phyloP scores from a whole-genome alignment of 2,888 invertebrate genomes.

The Pherbina coryleti region DNA sequence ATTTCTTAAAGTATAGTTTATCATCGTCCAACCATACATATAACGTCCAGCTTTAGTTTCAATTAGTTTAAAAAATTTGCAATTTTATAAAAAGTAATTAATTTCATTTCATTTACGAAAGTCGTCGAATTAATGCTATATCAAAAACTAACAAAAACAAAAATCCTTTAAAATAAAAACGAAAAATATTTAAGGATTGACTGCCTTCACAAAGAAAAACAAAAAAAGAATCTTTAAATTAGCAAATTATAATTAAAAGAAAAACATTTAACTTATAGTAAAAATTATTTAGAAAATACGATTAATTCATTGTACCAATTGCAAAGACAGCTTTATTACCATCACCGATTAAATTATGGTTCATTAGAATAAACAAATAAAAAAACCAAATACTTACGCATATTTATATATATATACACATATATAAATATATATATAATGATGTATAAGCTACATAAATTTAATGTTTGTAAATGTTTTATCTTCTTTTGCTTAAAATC shows the following conservation, averaged over 20 bases:
- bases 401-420: neutral
- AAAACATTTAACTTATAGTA: constrained; percentile 22
- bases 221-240: constrained; percentile 48
- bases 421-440: neutral
- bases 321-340: constrained; percentile 39
- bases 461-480: constrained; percentile 4
- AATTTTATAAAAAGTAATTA: too few relatives aligned
- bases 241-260: constrained; percentile 37
- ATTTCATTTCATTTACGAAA: neutral
- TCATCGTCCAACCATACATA: too few relatives aligned
- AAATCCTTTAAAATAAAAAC: constrained; percentile 35
- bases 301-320: constrained; percentile 38
- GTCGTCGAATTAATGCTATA: constrained; percentile 18
- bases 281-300: constrained; percentile 25
- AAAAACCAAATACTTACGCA: neutral
- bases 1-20: too few relatives aligned
- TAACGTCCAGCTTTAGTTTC: too few relatives aligned
- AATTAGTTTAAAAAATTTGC: too few relatives aligned
- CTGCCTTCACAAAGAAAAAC: constrained; percentile 57
- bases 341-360: constrained; percentile 33
- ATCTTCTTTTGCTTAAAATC: constrained; percentile 3
- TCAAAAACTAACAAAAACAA: constrained; percentile 45
- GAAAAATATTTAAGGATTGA: constrained; percentile 50
- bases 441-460: neutral
- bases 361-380: neutral